A percentile compares a stretch with the other conserved stretches of the same genome.
phyloP scores from a whole-genome alignment of 2,888 invertebrate species.

The Schrankia costaestrigalis region DNA sequence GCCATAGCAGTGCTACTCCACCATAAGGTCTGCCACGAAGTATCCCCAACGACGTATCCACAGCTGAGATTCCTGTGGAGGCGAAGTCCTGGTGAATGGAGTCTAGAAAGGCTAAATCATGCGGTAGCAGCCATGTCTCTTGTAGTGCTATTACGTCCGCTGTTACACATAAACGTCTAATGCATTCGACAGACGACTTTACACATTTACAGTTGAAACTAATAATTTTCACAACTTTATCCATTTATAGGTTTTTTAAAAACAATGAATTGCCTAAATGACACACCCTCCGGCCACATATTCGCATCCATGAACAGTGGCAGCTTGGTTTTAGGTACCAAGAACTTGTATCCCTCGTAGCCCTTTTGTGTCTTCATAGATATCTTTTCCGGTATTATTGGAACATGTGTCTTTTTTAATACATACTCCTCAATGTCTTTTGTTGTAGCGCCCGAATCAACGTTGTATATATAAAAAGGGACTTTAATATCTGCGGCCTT shows the following conservation, averaged over 20 bases:
- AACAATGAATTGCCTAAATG: slow-evolving; percentile 16
- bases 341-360: slow-evolving; percentile 17
- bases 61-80: slow-evolving; percentile 9
- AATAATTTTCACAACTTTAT: slow-evolving; percentile 1
- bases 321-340: slow-evolving; percentile 18
- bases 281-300: slow-evolving; percentile 24
- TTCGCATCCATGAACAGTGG: slow-evolving; percentile 14
- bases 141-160: too few species aligned
- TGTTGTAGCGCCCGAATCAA: slow-evolving; percentile 10
- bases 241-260: too few species aligned
- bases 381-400: slow-evolving; percentile 13
- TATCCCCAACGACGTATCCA: slow-evolving; percentile 8
- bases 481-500: slow-evolving; percentile 20
- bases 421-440: slow-evolving; percentile 19
- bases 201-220: slow-evolving; percentile 6
- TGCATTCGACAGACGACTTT: slow-evolving; percentile 11
- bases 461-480: slow-evolving; percentile 20
- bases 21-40: slow-evolving; percentile 4
- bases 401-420: slow-evolving; percentile 6
- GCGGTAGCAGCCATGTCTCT: slow-evolving; percentile 11
- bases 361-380: slow-evolving; percentile 14
- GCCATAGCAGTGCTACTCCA: slow-evolving; percentile 6
- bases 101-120: slow-evolving; percentile 6
- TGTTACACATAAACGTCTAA: slow-evolving; percentile 9
- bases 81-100: slow-evolving; percentile 4